phyloP scores from a whole-genome alignment of 2,888 invertebrate species.

The Nudaria mundana region DNA sequence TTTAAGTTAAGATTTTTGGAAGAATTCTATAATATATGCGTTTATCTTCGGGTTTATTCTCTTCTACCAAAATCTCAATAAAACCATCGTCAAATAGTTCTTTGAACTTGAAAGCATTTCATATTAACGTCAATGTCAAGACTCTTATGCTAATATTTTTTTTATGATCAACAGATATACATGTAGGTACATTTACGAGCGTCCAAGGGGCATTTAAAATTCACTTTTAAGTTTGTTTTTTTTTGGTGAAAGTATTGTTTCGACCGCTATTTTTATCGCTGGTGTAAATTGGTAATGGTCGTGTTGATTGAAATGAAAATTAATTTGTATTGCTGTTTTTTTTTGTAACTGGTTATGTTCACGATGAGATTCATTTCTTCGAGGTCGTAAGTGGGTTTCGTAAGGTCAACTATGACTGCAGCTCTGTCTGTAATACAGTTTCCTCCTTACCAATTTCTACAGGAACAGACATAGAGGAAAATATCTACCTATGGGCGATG shows the following conservation, averaged over 20 bases:
- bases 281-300: neutral
- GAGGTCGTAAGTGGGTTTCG: too few species aligned
- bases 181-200: neutral
- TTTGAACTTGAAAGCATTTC: too few species aligned
- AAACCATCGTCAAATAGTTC: too few species aligned
- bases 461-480: too few species aligned
- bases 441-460: too few species aligned
- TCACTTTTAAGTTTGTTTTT: conserved; percentile 1
- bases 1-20: too few species aligned
- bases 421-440: too few species aligned
- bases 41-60: too few species aligned
- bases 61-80: too few species aligned
- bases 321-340: neutral
- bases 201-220: neutral
- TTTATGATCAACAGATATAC: neutral
- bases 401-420: too few species aligned
- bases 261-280: neutral
- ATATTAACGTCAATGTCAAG: conserved; percentile 4
- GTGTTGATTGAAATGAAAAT: neutral
- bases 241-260: conserved; percentile 9
- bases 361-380: neutral
- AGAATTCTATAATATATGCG: too few species aligned
- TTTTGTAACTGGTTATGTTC: neutral
- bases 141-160: neutral
- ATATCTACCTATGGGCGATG: too few species aligned